Base-by-base conservation (phyloP, 2,888 invertebrate genomes). In the Xanthorhoe spadicearia region DNA sequence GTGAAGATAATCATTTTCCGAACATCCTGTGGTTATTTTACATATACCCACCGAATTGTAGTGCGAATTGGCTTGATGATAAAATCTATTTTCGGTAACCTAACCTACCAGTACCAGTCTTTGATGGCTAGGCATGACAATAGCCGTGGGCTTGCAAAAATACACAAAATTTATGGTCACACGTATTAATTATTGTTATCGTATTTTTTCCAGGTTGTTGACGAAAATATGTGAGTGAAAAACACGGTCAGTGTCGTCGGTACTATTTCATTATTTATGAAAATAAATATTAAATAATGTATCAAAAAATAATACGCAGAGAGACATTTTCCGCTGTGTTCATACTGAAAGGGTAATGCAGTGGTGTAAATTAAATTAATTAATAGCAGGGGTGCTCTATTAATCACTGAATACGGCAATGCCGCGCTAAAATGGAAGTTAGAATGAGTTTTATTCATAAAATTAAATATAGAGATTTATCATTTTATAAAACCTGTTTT, bases 1-100 rank as follows among this genome's bases (percentile, higher is more conserved):
- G 68, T 68, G 68, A 74, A 70, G 64, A 60, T 50, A 58, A 67
- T 58, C 67, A 71, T 70, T 73, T 72, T 73, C 66, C 65, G 69
- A 70, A 72, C 64, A 70, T 70, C 59, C 55, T 63, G 60, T 53
- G 60, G 59, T 62, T 49, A 58, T 59, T 62, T 62, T 62, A 55
- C 65, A 66, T 64, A 23, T 59, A 48, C 13, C 38, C 48, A 48
- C 48, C 1, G 48, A 48, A 32, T 49, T 49, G 6, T 49, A 15
- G 49, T 17, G 32, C 28, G 4, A 43, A 52, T 17, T 48, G 15
- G 43, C 3, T 43, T 8, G 48, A 8, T 15, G 15, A 43, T 43
- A 43, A 43, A 17, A 46, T 10, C 13, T 38, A 38, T 38, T 10
- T 38, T n/a, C n/a, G n/a, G 38, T 13, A 23, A 3, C 1, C 23